phyloP scores from a whole-genome alignment of 2,888 invertebrate species.

The Drosophila falleni region DNA sequence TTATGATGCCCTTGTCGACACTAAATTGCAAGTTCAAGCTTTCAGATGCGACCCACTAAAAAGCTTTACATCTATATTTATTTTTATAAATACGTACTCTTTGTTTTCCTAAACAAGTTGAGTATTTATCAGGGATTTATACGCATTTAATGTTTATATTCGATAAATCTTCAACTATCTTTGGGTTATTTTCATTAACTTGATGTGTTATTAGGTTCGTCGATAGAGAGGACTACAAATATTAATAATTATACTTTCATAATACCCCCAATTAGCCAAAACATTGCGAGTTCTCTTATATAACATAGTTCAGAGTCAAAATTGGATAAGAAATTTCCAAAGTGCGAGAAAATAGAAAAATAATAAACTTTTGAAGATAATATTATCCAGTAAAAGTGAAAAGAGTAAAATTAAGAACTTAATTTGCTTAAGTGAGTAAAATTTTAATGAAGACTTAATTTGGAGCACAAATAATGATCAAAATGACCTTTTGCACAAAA shows the following conservation, averaged over 20 bases:
- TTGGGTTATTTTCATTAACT: neutral
- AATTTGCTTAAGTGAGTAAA: too few species aligned
- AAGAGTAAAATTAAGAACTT: too few species aligned
- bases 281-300: neutral
- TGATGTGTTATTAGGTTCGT: neutral
- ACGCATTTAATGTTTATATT: neutral
- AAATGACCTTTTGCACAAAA: too few species aligned
- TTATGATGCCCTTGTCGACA: slow-evolving; percentile 60
- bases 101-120: neutral
- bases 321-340: slow-evolving; percentile 1
- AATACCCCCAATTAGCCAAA: neutral
- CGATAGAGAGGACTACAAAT: neutral
- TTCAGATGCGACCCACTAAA: neutral
- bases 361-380: slow-evolving; percentile 1
- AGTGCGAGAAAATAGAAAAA: neutral
- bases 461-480: too few species aligned
- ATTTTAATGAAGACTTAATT: too few species aligned
- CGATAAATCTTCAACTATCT: neutral
- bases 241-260: neutral
- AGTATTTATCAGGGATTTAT: neutral
- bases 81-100: neutral
- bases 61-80: neutral
- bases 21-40: slow-evolving; percentile 56
- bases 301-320: neutral
- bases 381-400: neutral